Evolutionary conservation across 1,140 invertebrate genomes (phyloP).

Genomic region (Papilio helenus): DNA sequence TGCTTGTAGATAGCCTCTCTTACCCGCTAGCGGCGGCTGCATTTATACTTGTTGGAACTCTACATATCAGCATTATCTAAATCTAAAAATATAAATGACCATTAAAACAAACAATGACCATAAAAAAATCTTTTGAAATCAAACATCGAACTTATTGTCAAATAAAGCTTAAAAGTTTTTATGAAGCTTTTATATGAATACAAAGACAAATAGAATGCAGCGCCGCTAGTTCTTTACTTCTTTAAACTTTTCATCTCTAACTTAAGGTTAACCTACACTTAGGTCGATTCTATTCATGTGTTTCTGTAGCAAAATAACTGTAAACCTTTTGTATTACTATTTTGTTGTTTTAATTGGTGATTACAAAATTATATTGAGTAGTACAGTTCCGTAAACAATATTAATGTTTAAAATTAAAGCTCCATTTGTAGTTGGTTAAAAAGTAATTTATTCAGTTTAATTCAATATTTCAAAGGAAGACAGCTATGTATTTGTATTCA

Average conservation of each 20-base stretch:
- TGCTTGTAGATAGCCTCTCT: background rate
- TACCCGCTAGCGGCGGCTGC: background rate
- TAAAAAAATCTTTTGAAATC: background rate
- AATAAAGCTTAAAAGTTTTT: background rate
- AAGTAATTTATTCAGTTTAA: no score
- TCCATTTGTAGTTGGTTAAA: no score
- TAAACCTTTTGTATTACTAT: constrained; percentile 1
- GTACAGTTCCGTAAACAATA: background rate
- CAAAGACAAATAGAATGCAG: background rate
- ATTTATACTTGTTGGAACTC: background rate
- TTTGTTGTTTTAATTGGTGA: background rate
- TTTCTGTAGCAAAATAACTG: constrained; percentile 32
- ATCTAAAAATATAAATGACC: background rate
- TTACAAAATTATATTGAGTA: background rate
- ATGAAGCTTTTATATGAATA: background rate
- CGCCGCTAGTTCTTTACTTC: background rate
- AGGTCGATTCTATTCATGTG: constrained; percentile 6
- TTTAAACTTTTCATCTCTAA: background rate
- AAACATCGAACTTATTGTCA: background rate
- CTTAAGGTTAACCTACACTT: constrained; percentile 1
- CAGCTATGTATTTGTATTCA: no score
- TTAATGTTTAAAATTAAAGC: background rate
- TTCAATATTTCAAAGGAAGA: no score
- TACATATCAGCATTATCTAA: background rate
- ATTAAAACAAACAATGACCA: background rate